Evolutionary conservation across 92 coral and sea anemone genomes (phyloP), one percentile per base, ranked within the genome.

Genomic region (Zoanthus gigantus): DNA sequence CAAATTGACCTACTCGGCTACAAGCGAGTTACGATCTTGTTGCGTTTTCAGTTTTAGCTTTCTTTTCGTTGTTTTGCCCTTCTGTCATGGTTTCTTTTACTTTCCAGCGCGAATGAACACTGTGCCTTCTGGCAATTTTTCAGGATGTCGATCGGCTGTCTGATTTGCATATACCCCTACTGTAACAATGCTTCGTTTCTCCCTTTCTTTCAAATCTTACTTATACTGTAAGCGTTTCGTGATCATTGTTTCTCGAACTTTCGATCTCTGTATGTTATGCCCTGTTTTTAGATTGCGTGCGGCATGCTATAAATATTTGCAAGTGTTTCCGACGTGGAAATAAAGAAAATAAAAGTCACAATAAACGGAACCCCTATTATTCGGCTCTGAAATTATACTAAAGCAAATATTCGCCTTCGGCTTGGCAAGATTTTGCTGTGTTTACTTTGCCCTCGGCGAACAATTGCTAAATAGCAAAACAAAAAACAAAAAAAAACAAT

Each of bases 21-120:
- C 89, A 60, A 6, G 72, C 78, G 60, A 42, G 72, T 9, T 54
- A 83, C 83, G 75, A 86, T 29, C 46, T 66, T 73, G 58, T 86
- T 15, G 75, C 89, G 50, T 86, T 84, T 52, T 84, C 88, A 9
- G 74, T 74, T 74, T 85, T 85, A 23, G 67, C 81, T 13, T n/a
- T 85, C 30, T 74, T 72, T 76, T 57, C 18, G 77, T 17, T 29
- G 61, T 86, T 86, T 42, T 76, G 58, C 84, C 89, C 76, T 9
- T 44, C 66, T 86, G 84, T 76, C 84, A 86, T 77, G 34, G 48
- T 7, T 17, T 84, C 65, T 68, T 15, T 54, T 45, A 83, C 47
- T 67, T 84, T 84, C 0, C 23, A 7, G n/a, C 83, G 83, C 18
- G 67, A 48, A 72, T 46, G 77, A 84, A 84, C 46, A 31, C 29